A percentile compares a stretch with the other conserved stretches of the same genome.
phyloP scores from a whole-genome alignment of 2,888 invertebrate genomes.

The Rhopalosiphum nymphaeae region DNA sequence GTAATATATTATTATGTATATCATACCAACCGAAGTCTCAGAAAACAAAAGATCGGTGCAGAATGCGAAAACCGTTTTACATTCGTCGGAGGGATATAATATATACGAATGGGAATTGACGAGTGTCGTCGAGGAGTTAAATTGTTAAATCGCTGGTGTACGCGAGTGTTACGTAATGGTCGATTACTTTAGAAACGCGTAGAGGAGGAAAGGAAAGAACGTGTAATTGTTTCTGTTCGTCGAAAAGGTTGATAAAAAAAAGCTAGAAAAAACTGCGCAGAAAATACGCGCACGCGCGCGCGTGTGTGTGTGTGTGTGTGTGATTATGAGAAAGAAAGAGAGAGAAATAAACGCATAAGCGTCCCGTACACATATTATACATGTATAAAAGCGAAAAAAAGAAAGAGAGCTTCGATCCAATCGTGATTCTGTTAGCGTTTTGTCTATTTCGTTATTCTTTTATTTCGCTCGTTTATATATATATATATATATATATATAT shows the following conservation, averaged over 20 bases:
- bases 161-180: constrained; percentile 30
- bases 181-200: constrained; percentile 26
- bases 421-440: constrained; percentile 49
- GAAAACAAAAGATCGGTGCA: background rate
- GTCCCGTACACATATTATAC: background rate
- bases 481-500: background rate
- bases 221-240: constrained; percentile 46
- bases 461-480: background rate
- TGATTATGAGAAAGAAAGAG: background rate
- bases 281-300: background rate
- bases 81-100: constrained; percentile 19
- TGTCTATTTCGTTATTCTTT: constrained; percentile 36
- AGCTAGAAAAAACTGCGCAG: background rate
- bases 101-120: background rate
- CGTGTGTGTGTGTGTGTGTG: background rate
- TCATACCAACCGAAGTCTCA: background rate
- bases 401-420: background rate
- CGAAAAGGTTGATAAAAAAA: constrained; percentile 8
- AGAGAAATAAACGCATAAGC: background rate
- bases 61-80: constrained; percentile 39
- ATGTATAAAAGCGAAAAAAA: background rate
- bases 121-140: constrained; percentile 61
- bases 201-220: background rate
- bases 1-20: background rate
- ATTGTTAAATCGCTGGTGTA: constrained; percentile 50